Conservation (phyloP, 1,140 invertebrate species). For the Anthonomus grandis region DNA sequence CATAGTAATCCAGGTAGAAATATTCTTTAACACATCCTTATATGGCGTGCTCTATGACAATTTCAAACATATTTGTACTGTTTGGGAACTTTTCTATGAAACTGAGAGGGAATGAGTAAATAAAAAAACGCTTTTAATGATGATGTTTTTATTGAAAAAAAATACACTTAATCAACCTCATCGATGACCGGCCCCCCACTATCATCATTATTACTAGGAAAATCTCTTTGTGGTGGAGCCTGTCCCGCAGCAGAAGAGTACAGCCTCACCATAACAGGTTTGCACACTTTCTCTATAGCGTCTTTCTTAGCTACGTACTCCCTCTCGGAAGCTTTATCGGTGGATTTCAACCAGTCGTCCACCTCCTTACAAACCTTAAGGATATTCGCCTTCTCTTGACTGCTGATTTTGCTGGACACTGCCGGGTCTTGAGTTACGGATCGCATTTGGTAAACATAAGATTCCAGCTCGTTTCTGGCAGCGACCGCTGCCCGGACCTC, state of each 20-base stretch:
- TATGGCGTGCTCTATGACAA: too few relatives aligned
- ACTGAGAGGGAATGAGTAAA: too few relatives aligned
- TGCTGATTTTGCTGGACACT: constrained; percentile 41
- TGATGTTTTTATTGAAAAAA: not conserved
- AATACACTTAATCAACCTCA: constrained; percentile 64
- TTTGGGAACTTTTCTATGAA: too few relatives aligned
- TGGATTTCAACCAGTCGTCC: constrained; percentile 63
- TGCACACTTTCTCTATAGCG: constrained; percentile 54
- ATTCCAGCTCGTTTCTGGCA: constrained; percentile 67
- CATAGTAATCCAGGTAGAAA: too few relatives aligned
- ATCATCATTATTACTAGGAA: constrained; percentile 52
- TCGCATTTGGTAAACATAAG: constrained; percentile 70
- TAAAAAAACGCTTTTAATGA: too few relatives aligned
- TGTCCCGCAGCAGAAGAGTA: constrained; percentile 40
- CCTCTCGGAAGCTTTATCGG: constrained; percentile 57
- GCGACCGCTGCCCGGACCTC: constrained; percentile 55
- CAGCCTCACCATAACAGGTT: constrained; percentile 52
- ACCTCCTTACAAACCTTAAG: constrained; percentile 53
- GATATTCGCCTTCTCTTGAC: constrained; percentile 48
- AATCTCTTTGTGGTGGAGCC: constrained; percentile 29
- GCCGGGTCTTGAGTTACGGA: constrained; percentile 50
- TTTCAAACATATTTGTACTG: too few relatives aligned
- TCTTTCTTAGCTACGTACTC: constrained; percentile 58
- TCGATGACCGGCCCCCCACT: constrained; percentile 62
- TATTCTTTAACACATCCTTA: too few relatives aligned